A percentile compares a stretch with the other conserved stretches of the same genome.
phyloP scores from a whole-genome alignment of 2,888 invertebrate species.

The Leptinotarsa haldemani region DNA sequence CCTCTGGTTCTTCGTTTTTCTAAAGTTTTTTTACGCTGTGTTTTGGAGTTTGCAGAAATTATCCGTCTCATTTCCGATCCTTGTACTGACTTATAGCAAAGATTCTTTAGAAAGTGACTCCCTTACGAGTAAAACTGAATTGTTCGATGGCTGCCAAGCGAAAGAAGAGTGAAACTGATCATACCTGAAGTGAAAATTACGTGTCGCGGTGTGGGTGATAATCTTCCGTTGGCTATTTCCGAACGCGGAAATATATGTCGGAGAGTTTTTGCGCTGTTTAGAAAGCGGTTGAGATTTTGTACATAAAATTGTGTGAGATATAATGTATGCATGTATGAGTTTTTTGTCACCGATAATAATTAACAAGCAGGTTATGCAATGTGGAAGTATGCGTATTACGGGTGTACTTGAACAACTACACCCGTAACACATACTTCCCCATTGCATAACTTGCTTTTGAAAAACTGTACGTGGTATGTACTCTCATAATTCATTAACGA shows the following conservation, averaged over 20 bases:
- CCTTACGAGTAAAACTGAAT: background rate
- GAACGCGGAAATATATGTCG: constrained; percentile 14
- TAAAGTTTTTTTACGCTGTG: no score
- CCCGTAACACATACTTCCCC: no score
- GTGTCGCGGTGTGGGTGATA: constrained; percentile 10
- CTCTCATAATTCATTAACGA: no score
- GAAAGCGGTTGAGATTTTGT: background rate
- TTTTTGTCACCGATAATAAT: background rate
- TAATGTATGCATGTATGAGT: background rate
- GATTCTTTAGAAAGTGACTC: constrained; percentile 5
- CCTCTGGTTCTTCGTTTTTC: no score
- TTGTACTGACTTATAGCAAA: background rate
- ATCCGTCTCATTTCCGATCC: background rate
- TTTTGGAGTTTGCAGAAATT: background rate
- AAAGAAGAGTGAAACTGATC: constrained; percentile 13
- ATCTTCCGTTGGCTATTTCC: constrained; percentile 1
- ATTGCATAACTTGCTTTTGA: no score
- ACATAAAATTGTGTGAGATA: background rate
- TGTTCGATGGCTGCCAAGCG: background rate
- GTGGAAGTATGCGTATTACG: background rate
- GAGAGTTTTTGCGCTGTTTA: background rate
- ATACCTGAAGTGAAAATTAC: constrained; percentile 9
- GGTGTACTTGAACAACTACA: no score
- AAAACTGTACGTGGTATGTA: no score
- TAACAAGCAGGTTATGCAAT: background rate